A percentile compares a stretch with the other conserved stretches of the same genome.
Conservation (phyloP, 2,113 vertebrate genomes). For the Pithys albifrons region DNA sequence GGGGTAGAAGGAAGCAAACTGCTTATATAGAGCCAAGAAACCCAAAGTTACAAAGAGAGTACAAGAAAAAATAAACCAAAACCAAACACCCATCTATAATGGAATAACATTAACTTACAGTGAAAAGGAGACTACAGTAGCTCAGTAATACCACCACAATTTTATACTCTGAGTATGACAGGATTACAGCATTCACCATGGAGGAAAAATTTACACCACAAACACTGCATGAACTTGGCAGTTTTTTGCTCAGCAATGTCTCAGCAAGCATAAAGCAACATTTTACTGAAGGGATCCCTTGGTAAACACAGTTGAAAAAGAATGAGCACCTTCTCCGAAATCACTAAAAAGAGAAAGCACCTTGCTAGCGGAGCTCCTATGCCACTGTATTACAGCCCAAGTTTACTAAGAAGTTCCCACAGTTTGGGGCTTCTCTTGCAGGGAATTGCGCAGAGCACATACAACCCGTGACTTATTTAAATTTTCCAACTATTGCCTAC, state of each 20-base stretch:
- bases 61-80: not conserved
- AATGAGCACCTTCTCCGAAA: not conserved
- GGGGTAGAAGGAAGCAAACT: not conserved
- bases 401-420: not conserved
- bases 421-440: not conserved
- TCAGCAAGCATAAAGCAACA: not conserved
- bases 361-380: rapidly evolving
- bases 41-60: not conserved
- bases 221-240: not conserved
- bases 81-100: not conserved
- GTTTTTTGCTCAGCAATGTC: not conserved
- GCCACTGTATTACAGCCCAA: not conserved
- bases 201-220: not conserved
- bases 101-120: not conserved
- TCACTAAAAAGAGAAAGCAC: not conserved
- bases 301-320: not conserved
- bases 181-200: not conserved
- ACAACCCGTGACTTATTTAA: not conserved
- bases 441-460: not conserved
- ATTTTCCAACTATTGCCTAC: not conserved
- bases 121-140: not conserved
- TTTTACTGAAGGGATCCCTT: constrained; percentile 35
- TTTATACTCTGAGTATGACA: not conserved
- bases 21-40: not conserved
- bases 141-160: not conserved